These are phyloP conservation scores for Channallabes apus DNA, from an alignment of 2,797 vertebrate genomes.

Conservation along the genomic window DNA sequence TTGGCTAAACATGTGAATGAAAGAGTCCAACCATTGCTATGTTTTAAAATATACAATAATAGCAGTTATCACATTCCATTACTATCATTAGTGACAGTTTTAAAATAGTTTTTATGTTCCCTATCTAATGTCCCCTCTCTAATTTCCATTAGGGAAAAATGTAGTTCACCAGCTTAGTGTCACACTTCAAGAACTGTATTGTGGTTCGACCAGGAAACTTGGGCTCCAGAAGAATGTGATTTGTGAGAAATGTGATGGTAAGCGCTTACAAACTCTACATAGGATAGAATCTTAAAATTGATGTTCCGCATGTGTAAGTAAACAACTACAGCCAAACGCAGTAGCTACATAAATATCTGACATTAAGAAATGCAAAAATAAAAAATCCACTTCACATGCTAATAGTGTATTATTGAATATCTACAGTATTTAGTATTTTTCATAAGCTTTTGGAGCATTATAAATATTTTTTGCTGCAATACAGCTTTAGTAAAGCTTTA, in stretches of 20 bases:
- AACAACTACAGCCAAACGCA: background rate
- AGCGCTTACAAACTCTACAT: background rate
- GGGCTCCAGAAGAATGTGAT: conserved; percentile 93
- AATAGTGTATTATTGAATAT: background rate
- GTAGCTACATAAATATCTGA: background rate
- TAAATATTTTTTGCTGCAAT: no score
- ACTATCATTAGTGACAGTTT: background rate
- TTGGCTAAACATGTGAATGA: no score
- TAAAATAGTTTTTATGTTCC: background rate
- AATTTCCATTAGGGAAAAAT: conserved; percentile 82
- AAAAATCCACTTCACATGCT: background rate
- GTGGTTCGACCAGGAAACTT: conserved; percentile 87
- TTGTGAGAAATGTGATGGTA: conserved; percentile 95
- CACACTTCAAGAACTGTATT: conserved; percentile 90
- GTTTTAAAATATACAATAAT: background rate
- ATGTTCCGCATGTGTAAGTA: background rate
- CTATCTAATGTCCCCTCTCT: background rate
- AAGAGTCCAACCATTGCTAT: background rate
- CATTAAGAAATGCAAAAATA: background rate
- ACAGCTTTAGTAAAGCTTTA: no score
- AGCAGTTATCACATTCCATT: background rate
- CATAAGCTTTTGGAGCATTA: background rate
- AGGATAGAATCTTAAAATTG: background rate
- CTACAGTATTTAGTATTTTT: background rate
- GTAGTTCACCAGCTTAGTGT: conserved; percentile 89